Percentiles rank a stretch among this genome's conserved stretches.
Conservation (phyloP, 2,888 invertebrate species). For the Sinotaia quadrata region DNA sequence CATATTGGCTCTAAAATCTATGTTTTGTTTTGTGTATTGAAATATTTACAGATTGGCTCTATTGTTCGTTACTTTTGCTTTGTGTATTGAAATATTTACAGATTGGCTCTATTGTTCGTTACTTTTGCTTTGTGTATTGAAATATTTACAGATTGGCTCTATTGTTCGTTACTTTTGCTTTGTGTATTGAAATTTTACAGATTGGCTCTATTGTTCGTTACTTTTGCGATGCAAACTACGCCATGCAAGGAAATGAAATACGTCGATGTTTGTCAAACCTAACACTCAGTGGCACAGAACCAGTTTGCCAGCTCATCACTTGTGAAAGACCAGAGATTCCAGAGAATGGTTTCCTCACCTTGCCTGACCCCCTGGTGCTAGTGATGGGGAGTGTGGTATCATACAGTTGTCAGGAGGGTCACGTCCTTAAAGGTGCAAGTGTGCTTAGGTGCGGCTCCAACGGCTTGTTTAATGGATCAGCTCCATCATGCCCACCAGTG, state of each 20-base stretch:
- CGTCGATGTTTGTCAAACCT: conserved; percentile 55
- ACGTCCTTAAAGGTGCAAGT: conserved; percentile 43
- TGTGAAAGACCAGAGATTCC: conserved; percentile 46
- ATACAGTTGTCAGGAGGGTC: conserved; percentile 53
- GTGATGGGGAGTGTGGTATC: conserved; percentile 42
- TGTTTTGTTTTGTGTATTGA: too few relatives aligned
- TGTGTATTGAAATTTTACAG: background rate
- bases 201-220: conserved; percentile 41
- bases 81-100: too few relatives aligned
- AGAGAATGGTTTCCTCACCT: conserved; percentile 40
- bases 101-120: too few relatives aligned
- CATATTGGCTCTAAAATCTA: too few relatives aligned
- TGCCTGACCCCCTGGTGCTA: conserved; percentile 30
- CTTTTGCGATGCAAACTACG: conserved; percentile 62
- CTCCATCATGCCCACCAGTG: conserved; percentile 43
- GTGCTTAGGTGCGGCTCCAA: conserved; percentile 41
- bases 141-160: too few relatives aligned
- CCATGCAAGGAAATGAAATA: conserved; percentile 50
- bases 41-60: too few relatives aligned
- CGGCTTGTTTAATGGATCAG: conserved; percentile 44
- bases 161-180: background rate
- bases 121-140: background rate
- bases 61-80: too few relatives aligned
- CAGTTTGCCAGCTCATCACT: conserved; percentile 46
- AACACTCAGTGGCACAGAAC: conserved; percentile 50